Base-by-base conservation (phyloP, 2,797 vertebrate species). In the Heliangelus exortis region DNA sequence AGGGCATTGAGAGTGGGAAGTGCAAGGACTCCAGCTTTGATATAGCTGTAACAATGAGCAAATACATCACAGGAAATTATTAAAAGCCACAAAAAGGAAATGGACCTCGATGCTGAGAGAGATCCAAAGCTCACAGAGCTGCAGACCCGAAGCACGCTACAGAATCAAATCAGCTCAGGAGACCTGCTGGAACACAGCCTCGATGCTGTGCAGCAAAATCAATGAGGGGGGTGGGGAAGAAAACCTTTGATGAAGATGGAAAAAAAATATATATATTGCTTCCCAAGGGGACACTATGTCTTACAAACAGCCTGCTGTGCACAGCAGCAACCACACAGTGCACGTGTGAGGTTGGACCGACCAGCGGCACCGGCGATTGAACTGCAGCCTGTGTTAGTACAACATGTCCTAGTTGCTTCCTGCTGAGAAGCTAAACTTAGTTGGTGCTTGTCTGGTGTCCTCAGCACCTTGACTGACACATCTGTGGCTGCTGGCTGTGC, bases 351-450 rank as follows among this genome's bases (percentile, higher is more conserved):
- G 67, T 3, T 36, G 74, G 82, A 62, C 26, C 55, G 26, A 82
- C 66, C 71, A 50, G 50, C 58, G 6, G 8, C 84, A 90, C 33
- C 84, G 41, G 25, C 18, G 74, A 58, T 57, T n/a, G 94, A 95
- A 36, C 63, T 17, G 76, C 73, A 55, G 94, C 51, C 90, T 17
- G 71, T 23, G 45, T 62, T 22, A 86, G 96, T 50, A 97, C 93
- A 93, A 12, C 4, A 1, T 96, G 96, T 96, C 93, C 95, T 81
- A 84, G 79, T 84, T 84, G 83, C 89, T 96, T 95, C 92, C 94
- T 96, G 92, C 88, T 61, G 92, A 58, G 92, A 1, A 71, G 86
- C 95, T 97, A 95, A 96, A 96, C 83, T 95, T 94, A 95, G 92
- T 72, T 51, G 59, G 45, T 82, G 91, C 87, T 95, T 8, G 2